phyloP scores from a whole-genome alignment of 1,140 invertebrate species.

The Apis laboriosa region DNA sequence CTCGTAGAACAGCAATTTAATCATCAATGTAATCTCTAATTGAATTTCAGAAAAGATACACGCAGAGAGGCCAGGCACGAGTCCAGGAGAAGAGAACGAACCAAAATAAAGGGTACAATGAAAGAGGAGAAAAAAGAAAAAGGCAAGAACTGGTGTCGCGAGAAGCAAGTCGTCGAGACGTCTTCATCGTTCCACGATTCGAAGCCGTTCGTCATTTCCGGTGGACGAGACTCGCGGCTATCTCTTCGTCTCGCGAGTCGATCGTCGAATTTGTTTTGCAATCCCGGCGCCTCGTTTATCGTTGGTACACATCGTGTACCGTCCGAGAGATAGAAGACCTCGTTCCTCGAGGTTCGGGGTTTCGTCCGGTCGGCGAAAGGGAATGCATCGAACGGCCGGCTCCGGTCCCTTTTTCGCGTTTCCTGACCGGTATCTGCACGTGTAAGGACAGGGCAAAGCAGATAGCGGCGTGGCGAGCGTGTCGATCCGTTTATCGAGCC shows the following conservation, averaged over 20 bases:
- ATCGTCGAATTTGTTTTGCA: conserved; percentile 58
- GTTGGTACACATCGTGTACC: conserved; percentile 28
- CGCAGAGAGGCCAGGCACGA: not conserved
- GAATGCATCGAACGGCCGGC: not conserved
- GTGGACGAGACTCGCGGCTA: conserved; percentile 12
- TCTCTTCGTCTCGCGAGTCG: not conserved
- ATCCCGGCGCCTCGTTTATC: conserved; percentile 50
- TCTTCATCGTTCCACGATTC: not conserved
- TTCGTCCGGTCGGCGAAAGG: conserved; percentile 26
- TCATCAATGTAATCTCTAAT: not conserved
- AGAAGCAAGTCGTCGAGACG: not conserved
- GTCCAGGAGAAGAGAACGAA: not conserved
- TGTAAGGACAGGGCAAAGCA: conserved; percentile 22
- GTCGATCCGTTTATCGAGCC: conserved; percentile 58
- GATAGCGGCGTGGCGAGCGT: conserved; percentile 41
- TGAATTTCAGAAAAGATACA: not conserved
- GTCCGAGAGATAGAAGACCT: conserved; percentile 34
- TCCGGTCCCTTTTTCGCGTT: conserved; percentile 14
- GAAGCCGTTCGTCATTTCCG: conserved; percentile 2
- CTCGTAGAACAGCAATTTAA: not conserved
- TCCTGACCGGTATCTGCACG: not conserved
- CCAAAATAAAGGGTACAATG: not conserved
- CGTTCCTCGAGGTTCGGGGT: not conserved
- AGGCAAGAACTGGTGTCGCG: not conserved
- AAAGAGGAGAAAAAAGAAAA: not conserved